Evolutionary conservation across 2,888 invertebrate genomes (phyloP), one percentile per base, ranked within the genome.

Genomic region (Eupithecia vulgata): DNA sequence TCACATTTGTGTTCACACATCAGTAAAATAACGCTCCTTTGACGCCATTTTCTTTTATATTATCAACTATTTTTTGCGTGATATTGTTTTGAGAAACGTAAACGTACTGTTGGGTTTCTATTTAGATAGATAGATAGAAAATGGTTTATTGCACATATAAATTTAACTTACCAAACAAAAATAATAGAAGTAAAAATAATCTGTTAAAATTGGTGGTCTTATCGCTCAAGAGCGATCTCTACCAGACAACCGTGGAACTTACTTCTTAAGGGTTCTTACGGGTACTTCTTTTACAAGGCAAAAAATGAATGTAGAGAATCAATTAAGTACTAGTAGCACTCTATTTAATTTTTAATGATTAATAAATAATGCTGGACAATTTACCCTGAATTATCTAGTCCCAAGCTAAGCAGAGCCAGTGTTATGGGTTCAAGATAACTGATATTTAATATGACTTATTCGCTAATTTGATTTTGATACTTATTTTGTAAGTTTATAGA

Each of bases 1-100:
- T 59, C 64, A 68, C 52, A 10, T 57, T 25, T 25, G 57, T 57
- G 67, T 57, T 67, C 48, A 67, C 71, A 61, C 34, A 61, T 34
- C 21, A 61, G 34, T 61, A 30, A 66, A 42, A 66, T 40, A 64
- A 12, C 17, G 21, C 35, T 21, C 10, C n/a, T 42, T 66, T 66
- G 30, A 57, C 57, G 25, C 40, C 25, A 42, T n/a, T 17, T 34
- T 40, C 42, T 66, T 45, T 61, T 59, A 34, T 15, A 61, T 61
- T 64, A 37, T 37, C 62, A 64, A 64, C 25, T 57, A 57, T 57
- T 57, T 30, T 57, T 57, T 57, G 57, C 25, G 12, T 57, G 5
- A 25, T 13, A 21, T 57, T 25, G 25, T 4, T 21, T 57, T 25
- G 57, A 57, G 57, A 25, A 5, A 12, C 21, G 5, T 57, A 25